Conservation (phyloP, 1,140 invertebrate genomes). For the Rhagoletis zephyria region DNA sequence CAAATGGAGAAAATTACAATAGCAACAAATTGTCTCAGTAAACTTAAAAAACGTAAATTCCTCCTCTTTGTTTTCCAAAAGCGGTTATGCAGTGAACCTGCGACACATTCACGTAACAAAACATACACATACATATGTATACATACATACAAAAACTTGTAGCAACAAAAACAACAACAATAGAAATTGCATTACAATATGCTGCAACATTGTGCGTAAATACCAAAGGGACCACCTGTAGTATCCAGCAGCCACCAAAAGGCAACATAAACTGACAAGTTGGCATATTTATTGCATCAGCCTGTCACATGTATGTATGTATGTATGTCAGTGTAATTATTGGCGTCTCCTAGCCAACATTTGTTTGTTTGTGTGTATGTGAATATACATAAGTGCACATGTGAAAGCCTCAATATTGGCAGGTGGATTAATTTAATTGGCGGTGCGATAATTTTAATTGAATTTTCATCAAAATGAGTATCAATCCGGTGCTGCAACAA, state of each 20-base stretch:
- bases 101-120: background rate
- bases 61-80: too few relatives aligned
- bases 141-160: background rate
- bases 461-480: slow-evolving; percentile 52
- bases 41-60: too few relatives aligned
- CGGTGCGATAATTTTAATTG: slow-evolving; percentile 52
- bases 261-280: slow-evolving; percentile 17
- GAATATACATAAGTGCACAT: too few relatives aligned
- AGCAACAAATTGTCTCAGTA: too few relatives aligned
- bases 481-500: slow-evolving; percentile 6
- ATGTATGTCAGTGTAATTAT: background rate
- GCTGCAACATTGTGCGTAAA: background rate
- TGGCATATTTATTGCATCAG: slow-evolving; percentile 45
- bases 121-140: background rate
- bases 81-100: too few relatives aligned
- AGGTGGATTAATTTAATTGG: slow-evolving; percentile 52
- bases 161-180: background rate
- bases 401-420: slow-evolving; percentile 20
- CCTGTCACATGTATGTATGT: background rate
- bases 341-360: too few relatives aligned
- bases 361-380: background rate
- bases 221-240: slow-evolving; percentile 30
- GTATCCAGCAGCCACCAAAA: slow-evolving; percentile 6
- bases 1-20: too few relatives aligned
- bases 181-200: too few relatives aligned